Evolutionary conservation across 1,140 invertebrate species (phyloP), one percentile per base, ranked within the genome.

Genomic region (Drosophila elegans): DNA sequence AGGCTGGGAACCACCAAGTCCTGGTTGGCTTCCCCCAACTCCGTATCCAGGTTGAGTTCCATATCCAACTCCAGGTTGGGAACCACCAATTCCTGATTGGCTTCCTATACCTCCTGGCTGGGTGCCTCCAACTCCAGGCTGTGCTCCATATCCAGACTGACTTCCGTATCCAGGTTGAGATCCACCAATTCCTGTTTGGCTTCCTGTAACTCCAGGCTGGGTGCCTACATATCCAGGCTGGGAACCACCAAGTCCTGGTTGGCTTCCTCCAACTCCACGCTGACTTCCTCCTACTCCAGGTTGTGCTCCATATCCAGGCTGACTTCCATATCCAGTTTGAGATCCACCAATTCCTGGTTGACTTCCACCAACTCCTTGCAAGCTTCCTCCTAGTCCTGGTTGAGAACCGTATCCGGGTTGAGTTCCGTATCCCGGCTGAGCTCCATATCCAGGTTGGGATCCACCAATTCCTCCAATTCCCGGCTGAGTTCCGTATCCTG

Each of bases 301-400:
- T 5, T 51, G 52, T 3, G 36, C 29, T 1, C 46, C 52, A 36
- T 12, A 7, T 45, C 67, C 77, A 1, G 67, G 41, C 3, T 54
- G 48, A 0, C 29, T 25, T 39, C 59, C 55, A 10, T 5, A 59
- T 34, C 75, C 67, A 0, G 76, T 29, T 3, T 67, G 71, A 11
- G 25, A 2, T 27, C 21, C 6, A 4, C 52, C 66, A 7, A 3
- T 10, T 21, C 64, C 61, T 2, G 69, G 44, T 25, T 34, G 62
- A 0, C 7, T 25, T 12, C 60, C 52, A 27, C 38, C 6, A 16
- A 29, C 11, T 32, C 51, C 54, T 3, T 48, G 27, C 21, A 68
- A 54, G 0, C 0, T 6, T 10, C 21, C 34, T 5, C 71, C 25
- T 13, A 11, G n/a, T 11, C 55, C 63, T 12, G 34, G 29, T 34